Evolutionary conservation across 2,888 invertebrate species (phyloP).

Genomic region (Amblyjoppa fuscipennis): DNA sequence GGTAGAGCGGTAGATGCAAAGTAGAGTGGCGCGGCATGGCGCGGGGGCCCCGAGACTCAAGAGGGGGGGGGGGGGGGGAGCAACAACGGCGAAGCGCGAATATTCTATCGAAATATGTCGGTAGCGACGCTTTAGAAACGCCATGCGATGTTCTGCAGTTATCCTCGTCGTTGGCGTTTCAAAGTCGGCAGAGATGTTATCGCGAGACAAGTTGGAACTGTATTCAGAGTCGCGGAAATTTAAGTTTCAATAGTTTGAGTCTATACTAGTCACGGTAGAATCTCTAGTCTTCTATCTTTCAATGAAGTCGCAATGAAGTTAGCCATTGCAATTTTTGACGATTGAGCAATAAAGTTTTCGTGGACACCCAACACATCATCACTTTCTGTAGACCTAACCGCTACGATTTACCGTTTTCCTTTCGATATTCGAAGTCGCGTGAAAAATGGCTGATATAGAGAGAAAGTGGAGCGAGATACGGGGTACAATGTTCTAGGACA

Average conservation of each 20-base stretch:
- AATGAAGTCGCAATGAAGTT: no score
- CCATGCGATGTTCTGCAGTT: neutral
- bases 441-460: conserved; percentile 22
- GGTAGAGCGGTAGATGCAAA: conserved; percentile 25
- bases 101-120: conserved; percentile 11
- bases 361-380: neutral
- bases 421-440: conserved; percentile 6
- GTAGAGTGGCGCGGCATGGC: neutral
- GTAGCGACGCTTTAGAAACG: neutral
- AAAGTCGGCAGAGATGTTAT: neutral
- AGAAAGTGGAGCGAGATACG: conserved; percentile 7
- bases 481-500: conserved; percentile 22
- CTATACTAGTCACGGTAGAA: no score
- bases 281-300: no score
- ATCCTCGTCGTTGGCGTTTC: neutral
- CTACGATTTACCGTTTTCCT: neutral
- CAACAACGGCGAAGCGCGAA: conserved; percentile 4
- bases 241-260: neutral
- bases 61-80: neutral
- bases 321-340: neutral
- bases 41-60: neutral
- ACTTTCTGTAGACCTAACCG: neutral
- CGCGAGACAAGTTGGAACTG: neutral
- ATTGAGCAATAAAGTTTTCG: neutral
- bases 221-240: neutral